Base-by-base conservation (phyloP, 2,888 invertebrate species). In the Eupithecia centaureata region DNA sequence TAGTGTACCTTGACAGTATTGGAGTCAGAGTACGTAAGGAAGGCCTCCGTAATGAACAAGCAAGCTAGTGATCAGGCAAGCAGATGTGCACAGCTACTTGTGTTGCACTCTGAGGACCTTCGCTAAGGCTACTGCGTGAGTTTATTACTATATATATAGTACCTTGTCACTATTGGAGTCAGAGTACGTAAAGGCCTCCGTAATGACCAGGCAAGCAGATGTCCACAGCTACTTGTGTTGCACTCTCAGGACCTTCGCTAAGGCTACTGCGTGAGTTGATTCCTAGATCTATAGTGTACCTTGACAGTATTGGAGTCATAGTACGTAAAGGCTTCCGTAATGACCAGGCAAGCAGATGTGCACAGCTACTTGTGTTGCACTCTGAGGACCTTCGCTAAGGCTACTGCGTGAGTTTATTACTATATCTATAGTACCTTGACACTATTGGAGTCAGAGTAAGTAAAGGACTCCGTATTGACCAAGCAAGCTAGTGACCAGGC, bases 201-300 rank as follows among this genome's bases (percentile, higher is more conserved):
- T 33, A 33, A 33, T 33, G 3, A 82, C 87, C 0, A 74, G 90
- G 0, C 89, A 89, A 30, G 78, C 86, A 0, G 89, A 93, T 51
- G 86, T 91, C 0, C 91, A 93, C 65, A 89, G 90, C 75, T 94
- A 93, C 68, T 79, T 94, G 3, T 85, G 87, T 62, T 92, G 92
- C 68, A 89, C 92, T 8, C 85, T 93, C 87, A 79, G 85, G 10
- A 92, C 92, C 0, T 92, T 92, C 61, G 83, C 81, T 63, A 90
- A 90, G 68, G 91, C 92, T 25, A 79, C 90, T 33, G 68, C 82
- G 92, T 93, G 59, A 77, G 86, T 56, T 28, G 28, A 2, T 15
- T n/a, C 22, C 0, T n/a, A 10, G 18, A 22, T 22, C n/a, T 47
- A 47, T n/a, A n/a, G 8, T 18, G 10, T 47, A 47, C 7, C 5